Conservation (phyloP, 2,113 vertebrate genomes). For the Nannospalax galili region DNA sequence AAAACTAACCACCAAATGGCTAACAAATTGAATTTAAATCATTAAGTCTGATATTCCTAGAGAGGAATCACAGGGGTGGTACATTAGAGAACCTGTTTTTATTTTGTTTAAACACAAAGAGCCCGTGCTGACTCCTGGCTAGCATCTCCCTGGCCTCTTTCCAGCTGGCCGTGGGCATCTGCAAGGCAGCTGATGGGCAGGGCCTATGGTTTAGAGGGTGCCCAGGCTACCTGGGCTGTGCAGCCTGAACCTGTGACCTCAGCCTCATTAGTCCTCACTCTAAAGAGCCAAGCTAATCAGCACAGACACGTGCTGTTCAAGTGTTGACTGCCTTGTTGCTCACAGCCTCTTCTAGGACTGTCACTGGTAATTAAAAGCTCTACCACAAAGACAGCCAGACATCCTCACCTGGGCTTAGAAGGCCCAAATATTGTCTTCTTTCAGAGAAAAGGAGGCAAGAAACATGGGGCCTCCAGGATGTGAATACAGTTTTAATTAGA, state of each 20-base stretch:
- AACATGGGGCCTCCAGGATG: neutral
- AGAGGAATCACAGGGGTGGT: slow-evolving; percentile 67
- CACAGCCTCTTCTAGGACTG: neutral
- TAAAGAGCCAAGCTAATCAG: neutral
- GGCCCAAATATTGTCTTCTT: neutral
- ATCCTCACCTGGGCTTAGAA: neutral
- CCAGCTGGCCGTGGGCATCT: slow-evolving; percentile 39
- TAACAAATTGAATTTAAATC: slow-evolving; percentile 78
- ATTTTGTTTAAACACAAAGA: slow-evolving; percentile 74
- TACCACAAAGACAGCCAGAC: neutral
- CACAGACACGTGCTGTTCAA: neutral
- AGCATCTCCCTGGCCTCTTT: neutral
- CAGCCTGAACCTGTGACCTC: neutral
- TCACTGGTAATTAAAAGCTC: slow-evolving; percentile 27
- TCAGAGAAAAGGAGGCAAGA: neutral
- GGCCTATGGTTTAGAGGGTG: neutral
- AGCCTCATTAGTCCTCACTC: slow-evolving; percentile 27
- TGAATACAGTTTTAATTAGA: neutral
- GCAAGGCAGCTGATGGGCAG: neutral
- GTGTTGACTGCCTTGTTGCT: neutral
- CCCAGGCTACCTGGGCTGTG: neutral
- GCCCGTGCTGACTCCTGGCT: slow-evolving; percentile 56
- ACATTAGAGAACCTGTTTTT: slow-evolving; percentile 69
- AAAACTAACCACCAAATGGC: slow-evolving; percentile 64
- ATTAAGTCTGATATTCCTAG: slow-evolving; percentile 74